Evolutionary conservation across 2,797 vertebrate genomes (phyloP).

Genomic region (Acridotheres tristis): DNA sequence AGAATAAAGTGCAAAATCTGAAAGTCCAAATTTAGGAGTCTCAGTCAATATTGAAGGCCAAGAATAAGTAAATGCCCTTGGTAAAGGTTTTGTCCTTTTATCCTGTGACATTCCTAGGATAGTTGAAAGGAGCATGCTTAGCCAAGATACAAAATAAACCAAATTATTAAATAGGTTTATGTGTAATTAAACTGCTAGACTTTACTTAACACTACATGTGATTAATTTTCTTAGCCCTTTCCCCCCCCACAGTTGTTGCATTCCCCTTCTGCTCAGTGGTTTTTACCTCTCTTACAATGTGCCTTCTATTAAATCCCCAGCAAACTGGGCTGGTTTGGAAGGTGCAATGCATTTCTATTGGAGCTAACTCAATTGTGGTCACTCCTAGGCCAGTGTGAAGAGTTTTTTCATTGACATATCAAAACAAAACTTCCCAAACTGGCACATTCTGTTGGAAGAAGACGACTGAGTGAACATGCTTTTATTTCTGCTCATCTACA

Average conservation of each 20-base stretch:
- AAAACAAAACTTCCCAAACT: not conserved
- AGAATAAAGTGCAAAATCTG: constrained; percentile 70
- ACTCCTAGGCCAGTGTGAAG: not conserved
- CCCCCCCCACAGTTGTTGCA: not conserved
- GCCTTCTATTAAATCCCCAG: not conserved
- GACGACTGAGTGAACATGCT: not conserved
- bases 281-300: not conserved
- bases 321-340: constrained; percentile 13
- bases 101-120: not conserved
- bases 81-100: constrained; percentile 4
- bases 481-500: not conserved
- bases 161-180: constrained; percentile 23
- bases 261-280: not conserved
- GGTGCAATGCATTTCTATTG: constrained; percentile 4
- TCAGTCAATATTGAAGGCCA: constrained; percentile 37
- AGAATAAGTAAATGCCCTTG: constrained; percentile 26
- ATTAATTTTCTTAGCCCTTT: not conserved
- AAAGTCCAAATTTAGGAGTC: constrained; percentile 72
- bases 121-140: not conserved
- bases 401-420: not conserved
- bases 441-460: not conserved
- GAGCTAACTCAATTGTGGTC: not conserved
- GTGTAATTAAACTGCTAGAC: constrained; percentile 37
- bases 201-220: not conserved
- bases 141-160: not conserved